Evolutionary conservation across 2,888 invertebrate species (phyloP).

Genomic region (Tetrapedia diversipes): DNA sequence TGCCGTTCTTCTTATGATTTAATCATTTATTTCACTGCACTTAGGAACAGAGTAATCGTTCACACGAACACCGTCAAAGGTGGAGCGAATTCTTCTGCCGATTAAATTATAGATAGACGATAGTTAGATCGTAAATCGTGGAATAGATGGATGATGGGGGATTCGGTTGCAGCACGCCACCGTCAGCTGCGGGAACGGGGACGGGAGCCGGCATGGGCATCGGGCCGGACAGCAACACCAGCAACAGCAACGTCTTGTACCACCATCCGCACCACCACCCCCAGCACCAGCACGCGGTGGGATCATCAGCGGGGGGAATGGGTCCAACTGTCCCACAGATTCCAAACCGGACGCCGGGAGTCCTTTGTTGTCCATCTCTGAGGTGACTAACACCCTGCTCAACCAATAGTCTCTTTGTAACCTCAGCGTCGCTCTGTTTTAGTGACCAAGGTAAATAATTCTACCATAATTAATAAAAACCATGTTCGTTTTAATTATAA

Average conservation of each 20-base stretch:
- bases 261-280: conserved; percentile 79
- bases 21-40: conserved; percentile 33
- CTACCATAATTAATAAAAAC: no score
- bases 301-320: conserved; percentile 76
- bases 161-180: conserved; percentile 82
- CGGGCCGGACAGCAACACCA: conserved; percentile 74
- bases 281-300: conserved; percentile 76
- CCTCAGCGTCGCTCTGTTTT: conserved; percentile 67
- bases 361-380: conserved; percentile 90
- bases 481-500: background rate
- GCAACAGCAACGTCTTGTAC: conserved; percentile 75
- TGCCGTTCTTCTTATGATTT: background rate
- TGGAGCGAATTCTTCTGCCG: no score
- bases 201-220: conserved; percentile 70
- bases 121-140: no score
- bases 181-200: conserved; percentile 79
- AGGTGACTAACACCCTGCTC: conserved; percentile 90
- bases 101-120: no score
- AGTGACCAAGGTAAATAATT: conserved; percentile 70
- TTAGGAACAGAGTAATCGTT: background rate
- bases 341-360: conserved; percentile 85
- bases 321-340: conserved; percentile 83
- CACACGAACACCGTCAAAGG: background rate
- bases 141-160: conserved; percentile 48
- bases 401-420: conserved; percentile 84